Base-by-base conservation (phyloP, 2,113 vertebrate genomes). In the Chaetodon trifascialis region DNA sequence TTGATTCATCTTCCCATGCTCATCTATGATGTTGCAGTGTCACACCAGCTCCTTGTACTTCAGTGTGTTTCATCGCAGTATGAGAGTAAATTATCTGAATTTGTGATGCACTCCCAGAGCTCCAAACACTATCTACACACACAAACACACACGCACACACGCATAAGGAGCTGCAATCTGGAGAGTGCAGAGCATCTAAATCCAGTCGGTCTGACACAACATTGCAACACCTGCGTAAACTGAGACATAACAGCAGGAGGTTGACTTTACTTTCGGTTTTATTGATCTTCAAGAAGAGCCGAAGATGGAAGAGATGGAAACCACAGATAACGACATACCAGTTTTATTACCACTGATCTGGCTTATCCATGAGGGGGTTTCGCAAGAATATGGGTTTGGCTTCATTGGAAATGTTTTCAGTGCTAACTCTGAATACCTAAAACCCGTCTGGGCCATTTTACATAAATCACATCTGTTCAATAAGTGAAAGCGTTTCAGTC, bases 211-310 rank as follows among this genome's bases (percentile, higher is more conserved):
- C 84, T 88, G 83, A 83, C 81, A 83, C 47, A 85, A 86, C 88
- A 84, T 19, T 60, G 74, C 42, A 82, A 60, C 89, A 93, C 85
- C 91, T 91, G 90, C 82, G 88, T 82, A 86, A 90, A 90, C 59
- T 4, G 65, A 84, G 72, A 40, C 81, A 15, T 15, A 69, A 65
- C 78, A 72, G 86, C 75, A 67, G 76, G 73, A 76, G 58, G 51
- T 46, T 4, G 51, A 69, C 15, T 88, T 70, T 40, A 65, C 38
- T 82, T 60, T 58, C 17, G 38, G 40, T 23, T 25, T 40, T 65
- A 76, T n/a, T 30, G 46, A 51, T 73, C 40, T 75, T 67, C 21
- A 12, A 34, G 21, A 66, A n/a, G 9, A 9, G 65, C 34, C 16
- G 12, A 30, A 25, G 47, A 16, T 49, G 46, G 30, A 30, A 30